Conservation (phyloP, 2,888 invertebrate species). For the Marronus borbonicus region DNA sequence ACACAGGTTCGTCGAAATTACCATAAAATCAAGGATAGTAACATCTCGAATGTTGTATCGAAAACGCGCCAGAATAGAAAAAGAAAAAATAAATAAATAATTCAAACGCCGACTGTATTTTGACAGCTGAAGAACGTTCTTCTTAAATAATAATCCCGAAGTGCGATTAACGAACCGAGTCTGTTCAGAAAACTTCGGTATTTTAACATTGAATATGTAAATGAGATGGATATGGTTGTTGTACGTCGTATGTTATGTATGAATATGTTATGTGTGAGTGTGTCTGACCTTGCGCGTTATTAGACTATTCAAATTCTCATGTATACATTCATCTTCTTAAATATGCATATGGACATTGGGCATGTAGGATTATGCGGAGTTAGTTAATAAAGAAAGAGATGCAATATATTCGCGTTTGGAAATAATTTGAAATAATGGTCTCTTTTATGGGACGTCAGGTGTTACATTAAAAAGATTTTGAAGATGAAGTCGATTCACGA, state of each 20-base stretch:
- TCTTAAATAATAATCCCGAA: not conserved
- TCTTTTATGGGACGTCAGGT: too few species aligned
- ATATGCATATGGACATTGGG: too few species aligned
- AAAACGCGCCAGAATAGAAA: not conserved
- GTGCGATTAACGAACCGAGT: slow-evolving; percentile 35
- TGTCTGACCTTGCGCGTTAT: slow-evolving; percentile 4
- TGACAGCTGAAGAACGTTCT: slow-evolving; percentile 41
- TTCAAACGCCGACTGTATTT: slow-evolving; percentile 38
- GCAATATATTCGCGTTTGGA: too few species aligned
- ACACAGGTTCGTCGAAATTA: not conserved
- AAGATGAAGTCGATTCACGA: too few species aligned
- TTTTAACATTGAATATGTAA: slow-evolving; percentile 55
- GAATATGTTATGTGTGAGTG: not conserved
- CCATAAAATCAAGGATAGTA: slow-evolving; percentile 42
- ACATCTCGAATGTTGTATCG: not conserved
- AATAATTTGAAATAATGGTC: too few species aligned
- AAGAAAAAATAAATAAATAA: slow-evolving; percentile 39
- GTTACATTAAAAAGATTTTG: too few species aligned
- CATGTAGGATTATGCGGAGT: too few species aligned
- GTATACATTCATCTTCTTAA: not conserved
- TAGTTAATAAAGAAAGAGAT: too few species aligned
- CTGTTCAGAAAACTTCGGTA: slow-evolving; percentile 50
- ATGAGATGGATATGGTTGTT: slow-evolving; percentile 15
- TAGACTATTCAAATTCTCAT: too few species aligned
- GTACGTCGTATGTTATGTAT: not conserved